Conservation (phyloP, 2,113 vertebrate genomes). For the Bubo bubo region DNA sequence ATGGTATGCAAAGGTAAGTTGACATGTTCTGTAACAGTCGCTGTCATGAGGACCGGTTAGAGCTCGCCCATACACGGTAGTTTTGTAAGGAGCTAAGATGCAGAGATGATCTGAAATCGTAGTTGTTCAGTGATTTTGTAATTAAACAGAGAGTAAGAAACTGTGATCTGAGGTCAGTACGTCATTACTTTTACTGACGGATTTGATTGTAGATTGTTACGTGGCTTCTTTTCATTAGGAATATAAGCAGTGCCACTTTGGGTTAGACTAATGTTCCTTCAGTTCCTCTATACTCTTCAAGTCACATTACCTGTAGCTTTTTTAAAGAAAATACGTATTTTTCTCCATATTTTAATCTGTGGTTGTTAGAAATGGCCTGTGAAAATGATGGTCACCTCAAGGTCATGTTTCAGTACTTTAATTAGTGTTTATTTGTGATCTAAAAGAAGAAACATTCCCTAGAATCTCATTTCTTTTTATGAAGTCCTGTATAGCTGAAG, state of each 20-base stretch:
- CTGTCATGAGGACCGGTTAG: fast-evolving
- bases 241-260: background rate
- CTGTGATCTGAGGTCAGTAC: background rate
- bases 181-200: background rate
- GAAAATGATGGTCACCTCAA: background rate
- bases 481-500: background rate
- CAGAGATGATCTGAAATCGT: background rate
- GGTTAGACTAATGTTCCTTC: background rate
- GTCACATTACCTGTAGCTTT: background rate
- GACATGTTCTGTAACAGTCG: background rate
- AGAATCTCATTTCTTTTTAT: background rate
- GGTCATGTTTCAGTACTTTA: background rate
- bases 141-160: background rate
- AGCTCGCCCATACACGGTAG: background rate
- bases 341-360: background rate
- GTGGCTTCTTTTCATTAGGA: background rate
- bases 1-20: background rate
- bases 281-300: background rate
- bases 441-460: background rate
- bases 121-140: background rate
- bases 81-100: background rate
- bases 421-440: background rate
- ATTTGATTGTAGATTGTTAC: background rate
- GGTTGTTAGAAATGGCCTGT: background rate
- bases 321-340: background rate